Evolutionary conservation across 1,140 invertebrate genomes (phyloP).

Genomic region (Oncopodura yosiiana): DNA sequence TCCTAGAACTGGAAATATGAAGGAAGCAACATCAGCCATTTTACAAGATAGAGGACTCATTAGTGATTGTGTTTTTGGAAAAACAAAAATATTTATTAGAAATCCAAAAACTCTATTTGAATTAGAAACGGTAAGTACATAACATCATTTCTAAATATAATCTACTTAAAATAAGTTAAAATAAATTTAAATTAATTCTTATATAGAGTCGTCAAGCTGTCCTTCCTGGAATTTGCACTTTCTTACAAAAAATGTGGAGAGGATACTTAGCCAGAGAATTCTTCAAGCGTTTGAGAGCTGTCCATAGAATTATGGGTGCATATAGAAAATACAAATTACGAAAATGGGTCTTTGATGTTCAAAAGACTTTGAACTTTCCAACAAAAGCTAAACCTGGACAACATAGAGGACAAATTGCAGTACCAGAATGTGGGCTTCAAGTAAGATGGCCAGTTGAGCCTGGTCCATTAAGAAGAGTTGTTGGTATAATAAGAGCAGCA

Average conservation of each 20-base stretch:
- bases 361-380: constrained; percentile 27
- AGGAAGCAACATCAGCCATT: constrained; percentile 73
- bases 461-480: constrained; percentile 23
- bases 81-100: constrained; percentile 90
- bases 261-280: constrained; percentile 66
- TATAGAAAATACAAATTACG: constrained; percentile 77
- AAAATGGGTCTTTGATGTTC: constrained; percentile 60
- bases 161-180: background rate
- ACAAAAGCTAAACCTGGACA: background rate
- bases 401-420: constrained; percentile 7
- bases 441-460: constrained; percentile 32
- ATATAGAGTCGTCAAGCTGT: constrained; percentile 25
- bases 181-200: background rate
- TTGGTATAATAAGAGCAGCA: constrained; percentile 29
- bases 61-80: constrained; percentile 82
- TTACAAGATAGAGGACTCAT: constrained; percentile 66
- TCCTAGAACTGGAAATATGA: constrained; percentile 34
- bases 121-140: constrained; percentile 58
- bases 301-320: constrained; percentile 65
- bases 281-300: constrained; percentile 76
- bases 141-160: background rate
- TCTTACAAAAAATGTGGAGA: constrained; percentile 89
- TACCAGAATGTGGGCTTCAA: constrained; percentile 28
- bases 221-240: constrained; percentile 69
- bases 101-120: constrained; percentile 79